phyloP scores from a whole-genome alignment of 2,797 vertebrate genomes.

The Stomatorhinus walkeri region DNA sequence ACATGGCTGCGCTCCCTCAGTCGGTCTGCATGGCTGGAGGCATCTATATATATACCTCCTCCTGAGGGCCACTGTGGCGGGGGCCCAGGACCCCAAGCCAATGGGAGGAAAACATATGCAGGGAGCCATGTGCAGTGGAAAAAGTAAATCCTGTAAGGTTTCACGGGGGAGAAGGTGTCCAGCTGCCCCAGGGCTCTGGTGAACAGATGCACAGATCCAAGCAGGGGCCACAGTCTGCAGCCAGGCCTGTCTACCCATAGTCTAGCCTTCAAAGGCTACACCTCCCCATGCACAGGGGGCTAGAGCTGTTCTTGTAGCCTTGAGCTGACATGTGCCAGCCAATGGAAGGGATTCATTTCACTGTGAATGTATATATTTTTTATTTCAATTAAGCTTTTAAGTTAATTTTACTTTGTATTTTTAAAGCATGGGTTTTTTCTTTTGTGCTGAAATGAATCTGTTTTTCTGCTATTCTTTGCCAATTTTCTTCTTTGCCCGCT shows the following conservation, averaged over 20 bases:
- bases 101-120: constrained; percentile 61
- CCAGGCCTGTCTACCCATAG: constrained; percentile 23
- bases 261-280: neutral
- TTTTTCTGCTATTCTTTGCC: constrained; percentile 29
- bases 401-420: constrained; percentile 41
- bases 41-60: constrained; percentile 50
- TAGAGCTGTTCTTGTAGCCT: neutral
- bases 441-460: constrained; percentile 43
- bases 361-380: constrained; percentile 47
- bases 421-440: constrained; percentile 31
- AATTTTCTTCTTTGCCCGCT: neutral
- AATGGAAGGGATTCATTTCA: constrained; percentile 41
- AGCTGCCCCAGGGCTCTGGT: constrained; percentile 49
- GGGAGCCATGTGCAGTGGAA: constrained; percentile 67
- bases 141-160: constrained; percentile 68
- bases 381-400: constrained; percentile 33
- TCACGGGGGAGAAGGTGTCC: constrained; percentile 46
- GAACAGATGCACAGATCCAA: constrained; percentile 56
- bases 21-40: constrained; percentile 33
- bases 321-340: constrained; percentile 37
- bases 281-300: neutral
- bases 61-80: constrained; percentile 37
- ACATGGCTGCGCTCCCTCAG: constrained; percentile 5
- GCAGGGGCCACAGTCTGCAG: constrained; percentile 22
- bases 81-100: constrained; percentile 48